Base-by-base conservation (phyloP, 2,888 invertebrate genomes). In the Drosophila merina region DNA sequence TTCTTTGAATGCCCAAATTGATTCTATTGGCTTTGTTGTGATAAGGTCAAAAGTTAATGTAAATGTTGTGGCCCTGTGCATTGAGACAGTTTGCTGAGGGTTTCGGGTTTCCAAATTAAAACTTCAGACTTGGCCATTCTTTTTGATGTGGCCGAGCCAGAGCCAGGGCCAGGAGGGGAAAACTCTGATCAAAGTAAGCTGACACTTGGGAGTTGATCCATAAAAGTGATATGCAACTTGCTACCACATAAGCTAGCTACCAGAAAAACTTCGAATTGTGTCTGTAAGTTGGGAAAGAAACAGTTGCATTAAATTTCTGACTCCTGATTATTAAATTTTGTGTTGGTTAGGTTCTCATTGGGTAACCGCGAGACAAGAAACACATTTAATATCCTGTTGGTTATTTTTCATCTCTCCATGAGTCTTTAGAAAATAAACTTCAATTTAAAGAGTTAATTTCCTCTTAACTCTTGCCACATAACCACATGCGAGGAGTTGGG, bases 21-120 rank as follows among this genome's bases (percentile, higher is more conserved):
- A 87, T 85, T 84, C 79, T 71, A 86, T 82, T 86, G 86, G 83
- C 75, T 76, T 70, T 82, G 79, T 83, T 86, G 79, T 76, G 88
- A 85, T 81, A 87, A 81, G 88, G 77, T 87, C 83, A 77, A 72
- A 87, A 82, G 75, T 85, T 85, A 87, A 84, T 79, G 82, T 85
- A 84, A 84, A 87, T 87, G 83, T 85, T 82, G 86, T 85, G 88
- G 84, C 76, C 78, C 76, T 57, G 59, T 64, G 63, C 72, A 74
- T 50, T 70, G 85, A 85, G 68, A 76, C 82, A 74, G 81, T 54
- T 75, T 71, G 55, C 59, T 48, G 63, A 55, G 55, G 51, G 44
- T 68, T 72, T 64, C 38, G 12, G 62, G 44, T 55, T 54, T 57
- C 79, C 73, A 82, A 81, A 81, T 76, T 85, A 75, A 85, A 81